Evolutionary conservation across 2,797 vertebrate species (phyloP), one percentile per base, ranked within the genome.

Genomic region (Margarornis squamiger): DNA sequence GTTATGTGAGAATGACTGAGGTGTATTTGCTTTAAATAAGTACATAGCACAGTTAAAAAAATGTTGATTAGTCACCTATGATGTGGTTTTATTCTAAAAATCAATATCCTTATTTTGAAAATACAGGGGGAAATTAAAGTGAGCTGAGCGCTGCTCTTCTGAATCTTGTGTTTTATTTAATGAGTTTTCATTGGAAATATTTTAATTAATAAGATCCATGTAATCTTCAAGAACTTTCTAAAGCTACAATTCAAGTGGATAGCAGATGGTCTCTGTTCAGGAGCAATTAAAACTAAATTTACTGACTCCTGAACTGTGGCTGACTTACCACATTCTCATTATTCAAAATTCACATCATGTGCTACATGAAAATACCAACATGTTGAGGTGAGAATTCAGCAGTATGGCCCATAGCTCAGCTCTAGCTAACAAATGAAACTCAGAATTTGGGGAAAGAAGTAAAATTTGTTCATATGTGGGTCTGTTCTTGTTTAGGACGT

Each of bases 231-330:
- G 92, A 94, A 80, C 83, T 90, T 94, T 93, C 86, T 77, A 29
- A 84, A 68, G 91, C 83, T 88, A 38, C 90, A 80, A 15, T 92
- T 77, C 10, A 52, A 88, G 79, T 12, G 38, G 46, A 3, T 34
- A 76, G 86, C 97, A 97, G 95, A 92, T 96, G 94, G 90, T 86
- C 49, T 77, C 43, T 82, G 84, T 17, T 94, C 78, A 80, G 66
- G 90, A 96, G 92, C 75, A 90, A 94, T 96, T 96, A 93, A 95
- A 96, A 91, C 78, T 93, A 65, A 92, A 94, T 95, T 93, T 92
- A 86, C 83, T 84, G 90, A 92, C 86, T 97, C 95, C 85, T 90
- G 92, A 83, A 62, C 85, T 80, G 54, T 65, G 61, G 65, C 39
- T 94, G 81, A 83, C 75, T 92, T 78, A 61, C 54, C 79, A 48